Evolutionary conservation across 2,113 vertebrate species (phyloP).

Genomic region (Mobula birostris): DNA sequence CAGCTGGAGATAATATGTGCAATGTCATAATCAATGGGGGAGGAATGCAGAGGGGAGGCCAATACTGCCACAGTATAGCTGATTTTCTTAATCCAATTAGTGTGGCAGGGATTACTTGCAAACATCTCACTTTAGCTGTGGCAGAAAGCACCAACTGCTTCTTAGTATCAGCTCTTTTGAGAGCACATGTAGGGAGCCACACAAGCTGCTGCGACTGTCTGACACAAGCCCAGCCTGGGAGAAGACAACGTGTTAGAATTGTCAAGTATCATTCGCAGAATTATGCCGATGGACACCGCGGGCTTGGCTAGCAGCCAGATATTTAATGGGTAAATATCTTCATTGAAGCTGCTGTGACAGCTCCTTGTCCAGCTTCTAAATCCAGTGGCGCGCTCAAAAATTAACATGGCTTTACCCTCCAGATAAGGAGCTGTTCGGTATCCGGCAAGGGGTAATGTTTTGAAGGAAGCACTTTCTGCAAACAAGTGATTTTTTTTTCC

Average conservation of each 20-base stretch:
- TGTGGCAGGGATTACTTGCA: constrained; percentile 36
- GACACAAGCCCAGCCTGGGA: constrained; percentile 41
- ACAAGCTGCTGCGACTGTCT: constrained; percentile 37
- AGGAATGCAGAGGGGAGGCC: neutral
- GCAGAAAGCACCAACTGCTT: constrained; percentile 39
- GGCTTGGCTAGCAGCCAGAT: constrained; percentile 56
- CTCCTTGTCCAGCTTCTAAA: constrained; percentile 56
- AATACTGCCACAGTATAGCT: neutral
- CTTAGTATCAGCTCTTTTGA: constrained; percentile 39
- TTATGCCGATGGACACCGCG: constrained; percentile 54
- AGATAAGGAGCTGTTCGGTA: neutral
- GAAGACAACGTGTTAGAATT: constrained; percentile 53
- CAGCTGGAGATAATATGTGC: neutral
- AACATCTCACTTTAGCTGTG: constrained; percentile 39
- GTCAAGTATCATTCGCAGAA: constrained; percentile 58
- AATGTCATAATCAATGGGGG: neutral
- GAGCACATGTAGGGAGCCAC: constrained; percentile 39
- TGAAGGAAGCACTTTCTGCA: neutral
- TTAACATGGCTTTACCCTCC: constrained; percentile 53
- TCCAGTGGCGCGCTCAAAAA: constrained; percentile 39
- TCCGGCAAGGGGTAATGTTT: neutral
- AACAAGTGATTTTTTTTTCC: neutral
- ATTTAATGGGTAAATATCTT: constrained; percentile 44
- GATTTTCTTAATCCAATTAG: constrained; percentile 19
- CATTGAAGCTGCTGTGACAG: constrained; percentile 45